Percentiles rank a stretch among this genome's conserved stretches.
Conservation (phyloP, 1,140 invertebrate species). For the Tribolium castaneum region DNA sequence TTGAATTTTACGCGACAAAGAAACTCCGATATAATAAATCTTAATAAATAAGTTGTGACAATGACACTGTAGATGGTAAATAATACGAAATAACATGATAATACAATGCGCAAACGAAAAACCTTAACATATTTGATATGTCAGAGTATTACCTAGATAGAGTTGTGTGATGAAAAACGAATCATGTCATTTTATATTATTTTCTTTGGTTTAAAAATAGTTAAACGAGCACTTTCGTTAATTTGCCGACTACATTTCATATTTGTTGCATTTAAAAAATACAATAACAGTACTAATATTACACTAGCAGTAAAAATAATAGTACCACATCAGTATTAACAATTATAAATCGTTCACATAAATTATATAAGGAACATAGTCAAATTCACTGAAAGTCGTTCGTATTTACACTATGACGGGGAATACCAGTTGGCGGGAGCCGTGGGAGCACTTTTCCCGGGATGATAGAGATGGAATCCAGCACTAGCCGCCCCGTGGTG, state of each 20-base stretch:
- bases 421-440: constrained; percentile 79
- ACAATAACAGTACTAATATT: constrained; percentile 50
- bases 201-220: constrained; percentile 62
- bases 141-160: constrained; percentile 44
- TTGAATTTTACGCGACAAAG: constrained; percentile 6
- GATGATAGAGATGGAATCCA: constrained; percentile 90
- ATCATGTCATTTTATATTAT: constrained; percentile 57
- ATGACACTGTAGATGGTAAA: constrained; percentile 44
- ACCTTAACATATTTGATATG: constrained; percentile 49
- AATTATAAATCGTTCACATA: constrained; percentile 50
- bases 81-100: constrained; percentile 57
- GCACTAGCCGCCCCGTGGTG: constrained; percentile 75
- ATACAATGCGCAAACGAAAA: constrained; percentile 38
- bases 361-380: constrained; percentile 48
- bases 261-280: constrained; percentile 50
- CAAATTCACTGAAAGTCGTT: constrained; percentile 37
- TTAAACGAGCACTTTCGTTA: constrained; percentile 52
- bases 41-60: constrained; percentile 39
- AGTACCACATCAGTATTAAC: constrained; percentile 49
- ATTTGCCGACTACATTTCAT: constrained; percentile 50
- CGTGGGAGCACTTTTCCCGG: constrained; percentile 72
- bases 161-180: constrained; percentile 22
- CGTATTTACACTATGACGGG: constrained; percentile 71
- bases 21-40: constrained; percentile 35
- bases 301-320: constrained; percentile 52